These are phyloP conservation scores for Centroberyx gerrardi DNA, from an alignment of 2,797 vertebrate genomes.

Conservation along the genomic window DNA sequence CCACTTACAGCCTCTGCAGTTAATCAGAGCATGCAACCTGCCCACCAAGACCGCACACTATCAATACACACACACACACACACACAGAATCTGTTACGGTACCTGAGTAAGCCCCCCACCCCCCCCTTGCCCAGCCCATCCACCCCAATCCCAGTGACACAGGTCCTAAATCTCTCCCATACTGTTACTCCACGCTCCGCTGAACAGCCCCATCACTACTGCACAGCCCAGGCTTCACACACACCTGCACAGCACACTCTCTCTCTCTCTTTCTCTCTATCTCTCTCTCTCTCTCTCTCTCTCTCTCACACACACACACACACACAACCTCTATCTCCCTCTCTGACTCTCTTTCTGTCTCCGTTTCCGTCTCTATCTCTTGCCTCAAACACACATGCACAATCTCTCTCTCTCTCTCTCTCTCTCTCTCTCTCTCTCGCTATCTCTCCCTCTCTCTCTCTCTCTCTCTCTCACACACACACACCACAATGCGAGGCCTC, in stretches of 20 bases:
- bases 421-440: no score
- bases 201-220: slow-evolving; percentile 25
- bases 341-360: neutral
- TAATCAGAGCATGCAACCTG: slow-evolving; percentile 46
- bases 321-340: neutral
- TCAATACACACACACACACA: slow-evolving; percentile 38
- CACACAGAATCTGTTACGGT: slow-evolving; percentile 13
- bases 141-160: slow-evolving; percentile 21
- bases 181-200: slow-evolving; percentile 7
- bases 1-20: slow-evolving; percentile 36
- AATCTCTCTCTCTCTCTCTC: neutral
- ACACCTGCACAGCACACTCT: neutral
- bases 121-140: slow-evolving; percentile 7
- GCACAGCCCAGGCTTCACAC: neutral
- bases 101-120: neutral
- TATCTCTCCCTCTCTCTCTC: no score
- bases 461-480: slow-evolving; percentile 12
- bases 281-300: neutral
- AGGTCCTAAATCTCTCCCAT: slow-evolving; percentile 14
- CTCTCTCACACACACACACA: slow-evolving; percentile 3
- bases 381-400: neutral
- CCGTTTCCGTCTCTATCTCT: neutral
- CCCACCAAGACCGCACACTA: slow-evolving; percentile 29
- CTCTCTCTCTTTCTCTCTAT: neutral
- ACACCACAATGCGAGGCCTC: slow-evolving; percentile 23